Base-by-base conservation (phyloP, 2,888 invertebrate genomes). In the Neoascia interrupta region DNA sequence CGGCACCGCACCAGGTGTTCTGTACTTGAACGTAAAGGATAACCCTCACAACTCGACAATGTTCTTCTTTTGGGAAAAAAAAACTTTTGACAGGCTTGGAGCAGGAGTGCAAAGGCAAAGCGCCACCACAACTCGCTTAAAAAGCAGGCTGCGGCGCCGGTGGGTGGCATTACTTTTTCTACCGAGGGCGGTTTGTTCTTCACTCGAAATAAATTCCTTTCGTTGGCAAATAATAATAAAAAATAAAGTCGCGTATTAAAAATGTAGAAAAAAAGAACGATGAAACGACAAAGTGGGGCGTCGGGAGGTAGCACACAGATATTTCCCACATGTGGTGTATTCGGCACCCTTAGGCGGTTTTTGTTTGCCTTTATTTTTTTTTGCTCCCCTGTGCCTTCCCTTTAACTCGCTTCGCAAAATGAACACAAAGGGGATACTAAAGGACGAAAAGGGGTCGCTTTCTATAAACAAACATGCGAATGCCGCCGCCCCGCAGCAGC, bases 281-380 rank as follows among this genome's bases (percentile, higher is more conserved):
- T 5, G n/a, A 6, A 31, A 31, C n/a, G n/a, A 31, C 8, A 6
- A 31, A 31, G n/a, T 3, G 31, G n/a, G 8, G 8, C 8, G 31
- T 31, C 3, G 8, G 31, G 8, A 26, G 23, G 41, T 51, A 60
- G 43, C 47, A 61, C 56, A 56, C 37, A 63, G 28, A 64, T 31
- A 70, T 76, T 76, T 64, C 56, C 56, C 56, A 56, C 70, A 64
- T 76, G 70, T 70, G 70, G 69, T 56, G 56, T 75, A 61, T 41
- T 39, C 41, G 51, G 37, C 58, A 41, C 70, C 75, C 51, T 56
- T 60, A 69, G 69, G 70, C 70, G 36, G 41, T 58, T 63, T 39
- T n/a, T 47, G n/a, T 47, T 34, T 21, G 26, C n/a, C n/a, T n/a
- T n/a, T n/a, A 11, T 41, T 26, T 21, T 41, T 39, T 23, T 23